Percentiles rank a stretch among this genome's conserved stretches.
Conservation (phyloP, 2,113 vertebrate genomes). For the Manacus vitellinus region DNA sequence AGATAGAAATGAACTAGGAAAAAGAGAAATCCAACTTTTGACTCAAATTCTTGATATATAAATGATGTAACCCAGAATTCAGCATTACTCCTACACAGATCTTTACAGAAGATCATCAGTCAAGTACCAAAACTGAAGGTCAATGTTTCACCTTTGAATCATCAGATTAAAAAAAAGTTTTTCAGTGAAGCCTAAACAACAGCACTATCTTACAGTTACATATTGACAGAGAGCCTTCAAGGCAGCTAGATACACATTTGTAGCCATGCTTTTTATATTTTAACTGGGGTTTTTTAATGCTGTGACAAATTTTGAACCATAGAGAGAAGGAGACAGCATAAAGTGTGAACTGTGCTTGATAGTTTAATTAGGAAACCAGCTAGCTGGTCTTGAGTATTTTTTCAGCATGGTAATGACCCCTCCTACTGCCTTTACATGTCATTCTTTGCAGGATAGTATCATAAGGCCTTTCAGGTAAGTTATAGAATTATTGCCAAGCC, state of each 20-base stretch:
- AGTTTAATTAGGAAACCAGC: background rate
- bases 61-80: background rate
- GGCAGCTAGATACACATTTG: background rate
- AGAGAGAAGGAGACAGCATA: background rate
- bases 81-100: background rate
- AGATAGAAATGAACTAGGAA: background rate
- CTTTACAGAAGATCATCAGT: background rate
- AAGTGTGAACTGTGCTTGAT: background rate
- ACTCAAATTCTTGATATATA: slow-evolving; percentile 2
- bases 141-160: background rate
- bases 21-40: slow-evolving; percentile 20
- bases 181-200: background rate
- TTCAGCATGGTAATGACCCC: background rate
- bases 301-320: background rate
- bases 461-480: background rate
- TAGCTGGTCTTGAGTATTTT: background rate
- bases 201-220: background rate
- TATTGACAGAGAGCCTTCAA: background rate
- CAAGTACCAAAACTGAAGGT: background rate
- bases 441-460: background rate
- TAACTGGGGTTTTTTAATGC: background rate
- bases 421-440: background rate
- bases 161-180: background rate
- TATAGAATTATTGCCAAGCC: background rate
- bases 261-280: background rate